Conservation (phyloP, 2,113 vertebrate genomes). For the Ancistrus triradiatus region DNA sequence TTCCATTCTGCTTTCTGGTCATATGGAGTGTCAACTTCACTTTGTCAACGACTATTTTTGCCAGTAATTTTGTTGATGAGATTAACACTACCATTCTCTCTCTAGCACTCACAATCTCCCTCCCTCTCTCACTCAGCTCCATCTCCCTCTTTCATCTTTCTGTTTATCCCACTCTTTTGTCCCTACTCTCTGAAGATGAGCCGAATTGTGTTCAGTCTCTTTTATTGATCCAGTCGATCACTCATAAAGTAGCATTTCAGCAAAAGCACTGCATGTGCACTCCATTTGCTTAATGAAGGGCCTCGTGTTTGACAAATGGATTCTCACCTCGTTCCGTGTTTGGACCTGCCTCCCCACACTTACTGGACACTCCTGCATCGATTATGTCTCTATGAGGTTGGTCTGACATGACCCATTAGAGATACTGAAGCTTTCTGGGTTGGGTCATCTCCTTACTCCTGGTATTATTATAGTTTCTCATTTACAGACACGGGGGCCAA, state of each 20-base stretch:
- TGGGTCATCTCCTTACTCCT: slow-evolving; percentile 24
- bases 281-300: slow-evolving; percentile 69
- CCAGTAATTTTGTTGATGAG: too few species aligned
- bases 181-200: slow-evolving; percentile 52
- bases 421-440: background rate
- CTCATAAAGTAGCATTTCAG: slow-evolving; percentile 45
- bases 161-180: slow-evolving; percentile 23
- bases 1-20: too few species aligned
- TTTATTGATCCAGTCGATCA: slow-evolving; percentile 54
- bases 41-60: too few species aligned
- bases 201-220: slow-evolving; percentile 49
- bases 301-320: slow-evolving; percentile 51
- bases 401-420: background rate
- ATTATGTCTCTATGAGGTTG: slow-evolving; percentile 41
- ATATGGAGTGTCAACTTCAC: too few species aligned
- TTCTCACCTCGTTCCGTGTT: slow-evolving; percentile 47
- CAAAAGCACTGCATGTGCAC: slow-evolving; percentile 37
- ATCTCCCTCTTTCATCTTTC: slow-evolving; percentile 16
- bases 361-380: slow-evolving; percentile 46
- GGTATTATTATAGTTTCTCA: too few species aligned
- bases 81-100: too few species aligned
- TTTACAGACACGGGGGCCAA: too few species aligned
- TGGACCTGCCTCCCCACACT: slow-evolving; percentile 52
- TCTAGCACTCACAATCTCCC: too few species aligned
- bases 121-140: background rate